phyloP scores from a whole-genome alignment of 1,140 invertebrate genomes.

The Amyelois transitella region DNA sequence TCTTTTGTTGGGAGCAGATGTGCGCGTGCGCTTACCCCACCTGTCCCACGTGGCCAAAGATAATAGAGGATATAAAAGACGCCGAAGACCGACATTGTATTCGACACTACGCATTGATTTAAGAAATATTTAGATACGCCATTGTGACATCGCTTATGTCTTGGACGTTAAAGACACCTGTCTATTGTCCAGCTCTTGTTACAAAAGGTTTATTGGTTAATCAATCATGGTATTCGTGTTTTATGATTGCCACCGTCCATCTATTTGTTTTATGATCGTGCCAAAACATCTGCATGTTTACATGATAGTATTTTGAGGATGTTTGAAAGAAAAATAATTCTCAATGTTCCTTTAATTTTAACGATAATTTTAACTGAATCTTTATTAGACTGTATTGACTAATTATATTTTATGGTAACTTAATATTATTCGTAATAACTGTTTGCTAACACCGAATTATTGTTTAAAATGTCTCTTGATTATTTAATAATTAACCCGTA shows the following conservation, averaged over 20 bases:
- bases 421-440: no score
- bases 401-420: no score
- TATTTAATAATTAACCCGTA: no score
- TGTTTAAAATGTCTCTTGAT: no score
- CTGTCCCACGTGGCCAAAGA: slow-evolving; percentile 65
- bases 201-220: neutral
- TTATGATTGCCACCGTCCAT: neutral
- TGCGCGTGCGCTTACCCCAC: slow-evolving; percentile 56
- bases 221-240: neutral
- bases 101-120: slow-evolving; percentile 47
- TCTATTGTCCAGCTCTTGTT: neutral
- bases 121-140: slow-evolving; percentile 13
- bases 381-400: no score
- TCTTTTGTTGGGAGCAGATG: slow-evolving; percentile 50
- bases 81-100: slow-evolving; percentile 46
- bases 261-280: neutral
- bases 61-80: slow-evolving; percentile 43
- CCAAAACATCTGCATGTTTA: neutral
- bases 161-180: neutral
- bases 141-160: slow-evolving; percentile 8
- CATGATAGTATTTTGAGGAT: no score
- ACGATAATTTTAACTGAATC: no score
- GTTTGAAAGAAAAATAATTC: no score
- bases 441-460: no score
- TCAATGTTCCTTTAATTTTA: no score